These are phyloP conservation scores for Nomia melanderi DNA, from an alignment of 1,140 invertebrate species.

Conservation along the genomic window DNA sequence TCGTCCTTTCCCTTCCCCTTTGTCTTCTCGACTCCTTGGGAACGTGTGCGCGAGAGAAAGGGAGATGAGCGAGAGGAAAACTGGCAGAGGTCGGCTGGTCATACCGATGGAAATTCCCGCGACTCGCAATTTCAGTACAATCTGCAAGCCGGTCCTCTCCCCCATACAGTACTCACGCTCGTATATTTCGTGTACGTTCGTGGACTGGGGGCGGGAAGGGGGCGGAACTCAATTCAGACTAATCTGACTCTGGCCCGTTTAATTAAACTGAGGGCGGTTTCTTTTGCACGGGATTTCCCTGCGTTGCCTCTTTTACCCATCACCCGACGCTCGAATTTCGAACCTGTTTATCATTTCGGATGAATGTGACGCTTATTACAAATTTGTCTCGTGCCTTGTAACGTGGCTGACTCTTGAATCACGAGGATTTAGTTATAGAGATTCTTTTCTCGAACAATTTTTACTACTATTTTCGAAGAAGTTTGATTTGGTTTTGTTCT, in stretches of 20 bases:
- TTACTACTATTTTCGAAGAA: no score
- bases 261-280: slow-evolving; percentile 54
- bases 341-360: no score
- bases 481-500: no score
- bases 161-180: neutral
- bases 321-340: neutral
- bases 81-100: slow-evolving; percentile 54
- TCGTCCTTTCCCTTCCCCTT: neutral
- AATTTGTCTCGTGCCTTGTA: no score
- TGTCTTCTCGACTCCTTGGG: slow-evolving; percentile 1
- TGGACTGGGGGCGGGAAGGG: no score
- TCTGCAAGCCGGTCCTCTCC: slow-evolving; percentile 56
- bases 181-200: slow-evolving; percentile 15
- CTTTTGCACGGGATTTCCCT: slow-evolving; percentile 17
- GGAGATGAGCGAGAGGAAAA: slow-evolving; percentile 1
- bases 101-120: slow-evolving; percentile 65
- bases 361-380: no score
- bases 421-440: no score
- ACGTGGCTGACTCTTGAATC: no score
- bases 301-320: neutral
- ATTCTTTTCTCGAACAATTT: no score
- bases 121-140: slow-evolving; percentile 67
- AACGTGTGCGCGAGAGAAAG: no score
- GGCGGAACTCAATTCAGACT: slow-evolving; percentile 69
- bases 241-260: slow-evolving; percentile 61